Conservation (phyloP, 2,888 invertebrate species). For the Dioctria linearis region DNA sequence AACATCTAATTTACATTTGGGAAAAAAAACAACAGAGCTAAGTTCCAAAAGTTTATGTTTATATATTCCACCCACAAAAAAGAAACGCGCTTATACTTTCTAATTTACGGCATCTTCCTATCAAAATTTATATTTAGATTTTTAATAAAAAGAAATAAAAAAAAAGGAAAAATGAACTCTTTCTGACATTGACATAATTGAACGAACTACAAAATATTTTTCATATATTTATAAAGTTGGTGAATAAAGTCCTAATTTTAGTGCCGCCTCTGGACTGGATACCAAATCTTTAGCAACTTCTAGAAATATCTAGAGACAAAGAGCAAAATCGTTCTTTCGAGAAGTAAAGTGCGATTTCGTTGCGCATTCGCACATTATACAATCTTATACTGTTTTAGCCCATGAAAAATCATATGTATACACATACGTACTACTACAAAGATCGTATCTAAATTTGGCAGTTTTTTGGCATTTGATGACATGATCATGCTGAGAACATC, state of each 20-base stretch:
- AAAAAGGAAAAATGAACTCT: not conserved
- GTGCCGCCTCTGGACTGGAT: slow-evolving; percentile 33
- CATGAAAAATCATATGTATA: slow-evolving; percentile 2
- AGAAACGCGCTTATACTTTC: not conserved
- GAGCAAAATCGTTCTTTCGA: not conserved
- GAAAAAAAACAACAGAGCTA: not conserved
- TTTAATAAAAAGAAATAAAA: not conserved
- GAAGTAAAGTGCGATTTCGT: not conserved
- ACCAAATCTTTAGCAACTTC: slow-evolving; percentile 19
- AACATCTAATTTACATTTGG: not conserved
- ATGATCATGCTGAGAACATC: not conserved
- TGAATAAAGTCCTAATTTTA: slow-evolving; percentile 29
- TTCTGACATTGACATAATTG: slow-evolving; percentile 6
- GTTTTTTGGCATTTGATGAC: slow-evolving; percentile 18
- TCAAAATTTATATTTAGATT: not conserved
- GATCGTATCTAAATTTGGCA: slow-evolving; percentile 18
- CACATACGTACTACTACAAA: not conserved
- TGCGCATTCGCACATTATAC: not conserved
- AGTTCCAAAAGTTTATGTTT: not conserved
- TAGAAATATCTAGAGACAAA: slow-evolving; percentile 38
- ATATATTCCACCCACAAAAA: not conserved
- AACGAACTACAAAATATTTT: not conserved
- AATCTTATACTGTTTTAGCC: not conserved
- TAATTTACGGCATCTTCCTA: not conserved
- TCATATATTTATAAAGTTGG: not conserved